Base-by-base conservation (phyloP, 2,113 vertebrate species). In the Limanda limanda region DNA sequence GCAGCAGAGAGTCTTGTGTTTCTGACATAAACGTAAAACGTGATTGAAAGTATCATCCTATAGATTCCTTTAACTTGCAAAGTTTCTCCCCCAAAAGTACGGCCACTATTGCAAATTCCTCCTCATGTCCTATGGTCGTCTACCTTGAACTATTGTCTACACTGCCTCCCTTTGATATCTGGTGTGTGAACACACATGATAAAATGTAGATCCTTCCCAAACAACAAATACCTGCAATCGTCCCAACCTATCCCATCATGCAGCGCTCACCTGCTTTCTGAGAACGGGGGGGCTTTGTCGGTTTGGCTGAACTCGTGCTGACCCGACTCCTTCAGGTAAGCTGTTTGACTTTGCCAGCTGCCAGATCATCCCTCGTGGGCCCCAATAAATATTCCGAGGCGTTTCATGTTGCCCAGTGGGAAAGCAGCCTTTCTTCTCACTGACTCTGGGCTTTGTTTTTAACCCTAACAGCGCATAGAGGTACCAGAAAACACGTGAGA, bases 341-440 rank as follows among this genome's bases (percentile, higher is more conserved):
- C 68, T 77, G 59, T 86, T 86, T 81, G 82, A 89, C 80, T 80
- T 81, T 80, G 71, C 84, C 82, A 76, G 78, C 74, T 84, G 78
- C 78, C 81, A 78, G 66, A 74, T 83, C 21, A 3, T 88, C 82
- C 88, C 81, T 11, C 45, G 14, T 68, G 78, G 79, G 65, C 77
- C 35, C 20, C 54, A 74, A 75, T 84, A 90, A 87, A 91, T 86
- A 88, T 87, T 91, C 74, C 21, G 71, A 88, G 76, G 40, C 12
- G 24, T 88, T 89, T 89, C 82, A 86, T 79, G 82, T 87, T 83
- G 75, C 72, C 78, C 74, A 25, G 40, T 79, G 83, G 73, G 65
- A 85, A 69, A 73, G 71, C 15, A 81, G 67, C 59, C 72, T 86
- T 83, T 90, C 62, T 57, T 87, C 81, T 65, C 17, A 23, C 79